Evolutionary conservation across 2,797 vertebrate genomes (phyloP).

Genomic region (Nyctibius grandis): DNA sequence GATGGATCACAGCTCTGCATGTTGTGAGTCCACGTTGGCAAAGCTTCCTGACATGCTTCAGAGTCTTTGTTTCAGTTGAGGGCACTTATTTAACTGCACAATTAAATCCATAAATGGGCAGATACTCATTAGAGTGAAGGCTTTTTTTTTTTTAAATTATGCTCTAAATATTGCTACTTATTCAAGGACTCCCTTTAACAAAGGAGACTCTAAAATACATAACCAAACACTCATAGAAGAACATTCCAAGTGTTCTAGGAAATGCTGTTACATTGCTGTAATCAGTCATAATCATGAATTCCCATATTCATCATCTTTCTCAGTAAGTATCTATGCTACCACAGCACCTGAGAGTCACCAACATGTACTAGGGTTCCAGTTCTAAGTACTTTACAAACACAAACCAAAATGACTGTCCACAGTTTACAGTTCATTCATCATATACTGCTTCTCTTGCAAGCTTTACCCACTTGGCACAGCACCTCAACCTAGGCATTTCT

Average conservation of each 20-base stretch:
- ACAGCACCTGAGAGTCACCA: background rate
- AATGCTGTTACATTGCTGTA: background rate
- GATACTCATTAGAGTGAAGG: background rate
- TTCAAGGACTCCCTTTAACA: background rate
- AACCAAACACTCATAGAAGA: background rate
- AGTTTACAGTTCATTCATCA: background rate
- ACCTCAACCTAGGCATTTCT: background rate
- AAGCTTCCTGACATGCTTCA: background rate
- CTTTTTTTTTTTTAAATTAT: background rate
- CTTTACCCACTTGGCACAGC: background rate
- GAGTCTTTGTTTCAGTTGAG: background rate
- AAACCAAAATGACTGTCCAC: background rate
- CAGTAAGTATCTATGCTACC: background rate
- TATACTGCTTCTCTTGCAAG: background rate
- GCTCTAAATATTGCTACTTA: background rate
- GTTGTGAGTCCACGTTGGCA: background rate
- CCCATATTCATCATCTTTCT: background rate
- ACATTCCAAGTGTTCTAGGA: background rate
- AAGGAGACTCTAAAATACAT: background rate
- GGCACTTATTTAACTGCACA: background rate
- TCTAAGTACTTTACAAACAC: background rate
- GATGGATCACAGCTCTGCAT: background rate
- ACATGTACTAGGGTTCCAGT: background rate
- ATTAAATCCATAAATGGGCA: background rate
- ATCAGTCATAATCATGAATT: background rate